A percentile compares a stretch with the other conserved stretches of the same genome.
These are phyloP conservation scores for Diogma glabrata DNA, from an alignment of 2,888 invertebrate species.

Conservation along the genomic window DNA sequence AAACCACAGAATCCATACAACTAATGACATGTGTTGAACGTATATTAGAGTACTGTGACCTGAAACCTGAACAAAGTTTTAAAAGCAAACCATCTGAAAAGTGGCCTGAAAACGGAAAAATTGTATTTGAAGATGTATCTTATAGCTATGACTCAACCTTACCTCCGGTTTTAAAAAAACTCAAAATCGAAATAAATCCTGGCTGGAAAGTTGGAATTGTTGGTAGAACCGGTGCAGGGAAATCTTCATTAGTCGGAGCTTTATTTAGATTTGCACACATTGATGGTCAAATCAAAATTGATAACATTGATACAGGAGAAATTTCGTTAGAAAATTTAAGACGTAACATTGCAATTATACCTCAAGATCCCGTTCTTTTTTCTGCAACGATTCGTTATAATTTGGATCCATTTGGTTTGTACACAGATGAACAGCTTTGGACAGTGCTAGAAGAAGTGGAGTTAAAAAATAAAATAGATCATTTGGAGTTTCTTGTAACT, in stretches of 20 bases:
- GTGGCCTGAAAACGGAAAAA: constrained; percentile 59
- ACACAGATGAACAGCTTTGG: no score
- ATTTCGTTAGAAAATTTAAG: constrained; percentile 53
- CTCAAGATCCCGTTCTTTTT: constrained; percentile 43
- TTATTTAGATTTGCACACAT: constrained; percentile 64
- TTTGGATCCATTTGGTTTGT: no score
- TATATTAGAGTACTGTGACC: no score
- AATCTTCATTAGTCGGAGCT: constrained; percentile 65
- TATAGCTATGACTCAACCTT: constrained; percentile 47
- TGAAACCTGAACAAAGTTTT: no score
- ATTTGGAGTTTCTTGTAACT: constrained; percentile 42
- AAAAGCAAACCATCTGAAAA: constrained; percentile 42
- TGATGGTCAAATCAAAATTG: constrained; percentile 59
- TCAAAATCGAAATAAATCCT: constrained; percentile 54
- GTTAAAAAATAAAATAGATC: constrained; percentile 37
- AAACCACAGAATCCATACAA: constrained; percentile 55
- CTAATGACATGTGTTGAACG: constrained; percentile 70
- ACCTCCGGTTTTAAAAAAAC: constrained; percentile 57
- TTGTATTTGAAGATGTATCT: constrained; percentile 42
- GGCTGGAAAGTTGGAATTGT: no score
- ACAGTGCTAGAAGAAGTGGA: constrained; percentile 33
- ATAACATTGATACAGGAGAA: constrained; percentile 48
- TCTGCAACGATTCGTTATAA: no score
- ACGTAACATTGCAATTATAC: constrained; percentile 44
- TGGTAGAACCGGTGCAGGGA: constrained; percentile 78